Evolutionary conservation across 2,888 invertebrate species (phyloP).

Genomic region (Synergus itoensis): DNA sequence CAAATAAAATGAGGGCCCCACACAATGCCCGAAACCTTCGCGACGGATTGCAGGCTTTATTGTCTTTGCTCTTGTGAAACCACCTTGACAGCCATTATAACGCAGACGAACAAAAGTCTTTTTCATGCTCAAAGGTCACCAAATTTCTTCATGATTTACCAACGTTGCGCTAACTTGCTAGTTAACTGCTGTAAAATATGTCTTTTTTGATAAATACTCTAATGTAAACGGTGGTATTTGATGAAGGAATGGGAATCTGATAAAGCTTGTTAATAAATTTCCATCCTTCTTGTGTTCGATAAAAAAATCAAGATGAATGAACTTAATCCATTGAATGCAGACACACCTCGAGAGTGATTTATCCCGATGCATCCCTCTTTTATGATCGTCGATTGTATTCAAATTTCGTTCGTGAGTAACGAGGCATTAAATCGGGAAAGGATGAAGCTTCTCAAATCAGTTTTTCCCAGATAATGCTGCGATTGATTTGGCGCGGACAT

Average conservation of each 20-base stretch:
- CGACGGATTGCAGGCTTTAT: conserved; percentile 30
- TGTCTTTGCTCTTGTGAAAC: conserved; percentile 40
- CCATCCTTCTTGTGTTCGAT: not conserved
- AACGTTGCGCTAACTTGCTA: not conserved
- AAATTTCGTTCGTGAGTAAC: conserved; percentile 54
- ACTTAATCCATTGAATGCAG: conserved; percentile 30
- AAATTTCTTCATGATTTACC: conserved; percentile 24
- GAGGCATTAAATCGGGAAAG: conserved; percentile 22
- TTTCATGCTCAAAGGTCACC: conserved; percentile 20
- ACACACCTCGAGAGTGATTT: conserved; percentile 49
- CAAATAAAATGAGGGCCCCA: conserved; percentile 28
- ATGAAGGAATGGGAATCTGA: not conserved
- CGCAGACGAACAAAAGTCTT: conserved; percentile 32
- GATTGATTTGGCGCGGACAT: not conserved
- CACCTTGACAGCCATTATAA: conserved; percentile 18
- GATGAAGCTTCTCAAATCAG: conserved; percentile 9
- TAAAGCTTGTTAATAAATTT: conserved; percentile 25
- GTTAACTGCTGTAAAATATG: not conserved
- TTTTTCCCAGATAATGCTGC: not conserved
- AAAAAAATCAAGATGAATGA: conserved; percentile 18
- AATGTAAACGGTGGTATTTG: not conserved
- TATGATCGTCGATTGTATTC: conserved; percentile 60
- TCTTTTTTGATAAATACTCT: not conserved
- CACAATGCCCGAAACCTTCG: conserved; percentile 30
- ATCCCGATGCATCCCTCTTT: conserved; percentile 29